Base-by-base conservation (phyloP, 2,888 invertebrate genomes). In the Ochropleura leucogaster region DNA sequence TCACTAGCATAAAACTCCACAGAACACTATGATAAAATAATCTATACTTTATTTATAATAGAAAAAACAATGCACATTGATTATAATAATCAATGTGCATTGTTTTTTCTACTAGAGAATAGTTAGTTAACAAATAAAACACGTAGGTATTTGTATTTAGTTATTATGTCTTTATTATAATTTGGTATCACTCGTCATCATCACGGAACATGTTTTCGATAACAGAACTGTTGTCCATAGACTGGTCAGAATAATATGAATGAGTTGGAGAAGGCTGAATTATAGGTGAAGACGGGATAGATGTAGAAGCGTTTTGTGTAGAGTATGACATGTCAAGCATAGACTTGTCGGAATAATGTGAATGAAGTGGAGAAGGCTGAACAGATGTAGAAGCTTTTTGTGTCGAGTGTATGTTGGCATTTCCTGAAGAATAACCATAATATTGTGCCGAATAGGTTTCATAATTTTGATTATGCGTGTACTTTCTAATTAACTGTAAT, bases 391-490 rank as follows among this genome's bases (percentile, higher is more conserved):
- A 79, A 85, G 80, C 72, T 77, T 84, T 85, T 84, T 84, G 81
- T 82, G 84, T 82, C 10, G 82, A 82, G 83, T 84, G 78, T 81
- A 84, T 85, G 70, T 81, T 72, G 63, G 74, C 69, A 79, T 87
- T 85, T 82, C 79, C 81, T 68, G 79, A 85, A 86, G 80, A 85
- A 87, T 87, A 84, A 77, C 84, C 82, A 87, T 85, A 84, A 73
- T 75, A 83, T 82, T 85, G 82, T 82, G 82, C 79, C 77, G 83
- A 85, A 80, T 80, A 83, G 77, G 83, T 80, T 85, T 81, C 77
- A 80, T 84, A 85, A 87, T 84, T 85, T 84, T 87, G 84, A 80
- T 84, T 86, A 84, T 83, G 85, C 77, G 80, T 84, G 85, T 85
- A 85, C 85, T 87, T 87, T 85, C 78, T 85, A 84, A 86, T 85